Evolutionary conservation across 2,113 vertebrate species (phyloP).

Genomic region (Agelaius tricolor): DNA sequence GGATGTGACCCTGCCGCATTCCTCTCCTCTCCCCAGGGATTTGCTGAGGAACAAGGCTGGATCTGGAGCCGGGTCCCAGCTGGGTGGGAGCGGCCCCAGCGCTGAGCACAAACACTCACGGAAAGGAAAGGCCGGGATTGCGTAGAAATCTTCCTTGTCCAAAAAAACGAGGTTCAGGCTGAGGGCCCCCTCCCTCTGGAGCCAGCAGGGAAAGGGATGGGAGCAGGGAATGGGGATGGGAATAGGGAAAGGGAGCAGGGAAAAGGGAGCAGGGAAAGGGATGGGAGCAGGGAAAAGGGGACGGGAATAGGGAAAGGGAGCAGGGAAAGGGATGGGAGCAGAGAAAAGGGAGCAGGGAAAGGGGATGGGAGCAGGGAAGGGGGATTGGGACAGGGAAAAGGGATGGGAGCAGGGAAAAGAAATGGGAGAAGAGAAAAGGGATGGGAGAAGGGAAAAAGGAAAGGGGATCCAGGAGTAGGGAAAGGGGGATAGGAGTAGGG

Average conservation of each 20-base stretch:
- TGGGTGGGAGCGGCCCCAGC: constrained; percentile 43
- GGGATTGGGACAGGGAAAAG: neutral
- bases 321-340: neutral
- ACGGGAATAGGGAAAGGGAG: rapidly evolving
- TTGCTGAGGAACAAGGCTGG: neutral
- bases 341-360: neutral
- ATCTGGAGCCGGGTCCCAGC: neutral
- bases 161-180: neutral
- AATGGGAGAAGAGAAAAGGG: neutral
- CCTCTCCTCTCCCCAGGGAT: neutral
- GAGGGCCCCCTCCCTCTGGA: neutral
- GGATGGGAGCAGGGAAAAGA: neutral
- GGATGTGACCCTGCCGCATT: neutral
- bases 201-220: neutral
- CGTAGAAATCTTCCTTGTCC: neutral
- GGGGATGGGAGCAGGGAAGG: neutral
- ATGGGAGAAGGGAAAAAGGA: neutral
- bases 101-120: neutral
- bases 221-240: neutral
- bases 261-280: neutral
- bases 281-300: rapidly evolving
- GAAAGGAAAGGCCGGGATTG: neutral
- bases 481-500: neutral
- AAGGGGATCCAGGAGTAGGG: too few relatives aligned
- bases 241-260: neutral